Evolutionary conservation across 1,140 invertebrate species (phyloP).

Genomic region (Penaeus chinensis): DNA sequence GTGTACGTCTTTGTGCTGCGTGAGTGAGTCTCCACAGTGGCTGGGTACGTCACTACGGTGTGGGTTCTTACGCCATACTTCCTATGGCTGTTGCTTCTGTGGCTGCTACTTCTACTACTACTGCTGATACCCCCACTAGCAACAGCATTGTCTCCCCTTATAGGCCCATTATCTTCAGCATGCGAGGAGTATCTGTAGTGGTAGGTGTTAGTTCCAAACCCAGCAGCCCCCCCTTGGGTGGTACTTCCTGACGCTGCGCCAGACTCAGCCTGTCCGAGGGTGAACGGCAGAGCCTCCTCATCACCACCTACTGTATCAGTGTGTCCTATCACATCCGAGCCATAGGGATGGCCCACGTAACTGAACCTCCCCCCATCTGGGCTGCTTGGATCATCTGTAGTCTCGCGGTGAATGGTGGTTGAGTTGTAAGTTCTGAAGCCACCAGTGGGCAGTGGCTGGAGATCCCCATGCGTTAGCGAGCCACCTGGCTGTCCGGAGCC

Average conservation of each 20-base stretch:
- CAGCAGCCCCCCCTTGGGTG: not conserved
- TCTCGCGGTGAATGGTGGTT: not conserved
- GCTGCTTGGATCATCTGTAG: constrained; percentile 19
- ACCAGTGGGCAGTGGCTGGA: not conserved
- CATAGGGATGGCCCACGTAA: constrained; percentile 62
- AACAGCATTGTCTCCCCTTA: not conserved
- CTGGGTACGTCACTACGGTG: constrained; percentile 6
- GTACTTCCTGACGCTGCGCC: constrained; percentile 2
- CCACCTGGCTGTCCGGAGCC: not conserved
- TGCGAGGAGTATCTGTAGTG: constrained; percentile 7
- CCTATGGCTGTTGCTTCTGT: constrained; percentile 6
- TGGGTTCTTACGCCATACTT: not conserved
- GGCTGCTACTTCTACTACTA: not conserved
- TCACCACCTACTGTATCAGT: constrained; percentile 7
- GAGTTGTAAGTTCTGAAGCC: constrained; percentile 17
- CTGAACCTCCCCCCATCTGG: constrained; percentile 50
- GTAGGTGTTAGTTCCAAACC: constrained; percentile 23
- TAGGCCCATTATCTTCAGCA: constrained; percentile 6
- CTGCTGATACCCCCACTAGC: not conserved
- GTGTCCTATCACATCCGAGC: constrained; percentile 60
- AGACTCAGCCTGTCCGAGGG: not conserved
- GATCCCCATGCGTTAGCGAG: not conserved
- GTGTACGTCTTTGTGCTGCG: not conserved
- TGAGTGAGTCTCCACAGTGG: constrained; percentile 1
- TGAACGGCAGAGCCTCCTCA: constrained; percentile 26